phyloP scores from a whole-genome alignment of 2,888 invertebrate genomes.

The Conus canariensis region DNA sequence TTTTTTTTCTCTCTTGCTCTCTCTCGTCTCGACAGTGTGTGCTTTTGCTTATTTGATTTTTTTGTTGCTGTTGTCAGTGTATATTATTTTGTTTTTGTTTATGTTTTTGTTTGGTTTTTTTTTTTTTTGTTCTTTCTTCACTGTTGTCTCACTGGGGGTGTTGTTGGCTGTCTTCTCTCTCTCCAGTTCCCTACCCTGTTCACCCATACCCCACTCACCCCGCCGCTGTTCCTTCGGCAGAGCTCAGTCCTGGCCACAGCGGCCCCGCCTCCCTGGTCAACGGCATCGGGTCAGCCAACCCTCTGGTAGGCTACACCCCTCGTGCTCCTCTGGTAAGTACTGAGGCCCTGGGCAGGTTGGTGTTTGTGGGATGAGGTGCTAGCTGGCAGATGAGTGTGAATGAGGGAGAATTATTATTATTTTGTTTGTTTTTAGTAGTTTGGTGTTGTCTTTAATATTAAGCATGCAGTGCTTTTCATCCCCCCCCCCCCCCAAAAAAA shows the following conservation, averaged over 20 bases:
- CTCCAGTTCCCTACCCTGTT: slow-evolving; percentile 59
- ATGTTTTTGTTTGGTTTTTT: not conserved
- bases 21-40: not conserved
- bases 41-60: not conserved
- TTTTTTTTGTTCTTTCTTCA: slow-evolving; percentile 18
- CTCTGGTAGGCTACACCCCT: slow-evolving; percentile 81
- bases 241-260: slow-evolving; percentile 58
- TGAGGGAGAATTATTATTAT: not conserved
- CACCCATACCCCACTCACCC: slow-evolving; percentile 64
- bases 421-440: not conserved
- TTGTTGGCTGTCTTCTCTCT: slow-evolving; percentile 42
- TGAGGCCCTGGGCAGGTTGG: not conserved
- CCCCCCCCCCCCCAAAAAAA: no score
- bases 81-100: not conserved
- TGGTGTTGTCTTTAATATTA: not conserved
- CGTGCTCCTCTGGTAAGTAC: slow-evolving; percentile 60
- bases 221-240: slow-evolving; percentile 66
- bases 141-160: slow-evolving; percentile 40
- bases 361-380: no score
- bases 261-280: slow-evolving; percentile 80
- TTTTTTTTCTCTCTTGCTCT: not conserved
- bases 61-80: not conserved
- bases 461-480: no score
- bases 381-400: not conserved
- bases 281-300: slow-evolving; percentile 79